Percentiles rank a stretch among this genome's conserved stretches.
phyloP scores from a whole-genome alignment of 2,888 invertebrate species.

The Scaptomyza cyrtandrae region DNA sequence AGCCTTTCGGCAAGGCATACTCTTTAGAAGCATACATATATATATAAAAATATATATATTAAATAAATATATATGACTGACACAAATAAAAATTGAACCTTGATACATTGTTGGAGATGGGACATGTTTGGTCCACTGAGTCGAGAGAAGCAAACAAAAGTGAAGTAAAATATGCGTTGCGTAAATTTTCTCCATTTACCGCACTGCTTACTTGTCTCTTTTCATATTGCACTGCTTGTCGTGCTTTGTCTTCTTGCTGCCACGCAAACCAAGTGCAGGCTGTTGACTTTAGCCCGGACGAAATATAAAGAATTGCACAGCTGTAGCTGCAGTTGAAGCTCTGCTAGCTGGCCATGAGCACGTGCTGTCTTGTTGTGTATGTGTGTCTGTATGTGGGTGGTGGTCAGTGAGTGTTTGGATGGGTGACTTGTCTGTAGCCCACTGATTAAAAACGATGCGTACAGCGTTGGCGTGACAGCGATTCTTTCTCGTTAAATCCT shows the following conservation, averaged over 20 bases:
- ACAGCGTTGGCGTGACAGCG: constrained; percentile 60
- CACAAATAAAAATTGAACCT: constrained; percentile 14
- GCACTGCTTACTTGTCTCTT: constrained; percentile 1
- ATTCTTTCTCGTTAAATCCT: constrained; percentile 79
- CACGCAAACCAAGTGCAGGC: constrained; percentile 45
- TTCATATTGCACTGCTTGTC: neutral
- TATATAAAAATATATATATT: too few species aligned
- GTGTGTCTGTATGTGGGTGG: constrained; percentile 6
- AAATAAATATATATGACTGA: too few species aligned
- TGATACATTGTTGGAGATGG: constrained; percentile 87
- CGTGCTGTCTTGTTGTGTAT: constrained; percentile 29
- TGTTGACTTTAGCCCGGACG: constrained; percentile 73
- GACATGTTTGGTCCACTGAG: constrained; percentile 39
- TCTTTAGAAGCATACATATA: too few species aligned
- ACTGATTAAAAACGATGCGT: constrained; percentile 76
- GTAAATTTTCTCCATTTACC: constrained; percentile 57
- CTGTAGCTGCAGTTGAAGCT: constrained; percentile 7
- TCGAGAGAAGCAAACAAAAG: constrained; percentile 64
- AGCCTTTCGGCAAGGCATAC: constrained; percentile 1
- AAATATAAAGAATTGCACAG: constrained; percentile 63
- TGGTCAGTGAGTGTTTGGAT: neutral
- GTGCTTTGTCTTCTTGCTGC: constrained; percentile 53
- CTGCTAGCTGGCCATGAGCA: constrained; percentile 43
- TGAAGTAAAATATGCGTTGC: constrained; percentile 73
- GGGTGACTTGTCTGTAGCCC: constrained; percentile 42